These are phyloP conservation scores for Celastrina argiolus DNA, from an alignment of 2,888 invertebrate genomes.

Conservation along the genomic window DNA sequence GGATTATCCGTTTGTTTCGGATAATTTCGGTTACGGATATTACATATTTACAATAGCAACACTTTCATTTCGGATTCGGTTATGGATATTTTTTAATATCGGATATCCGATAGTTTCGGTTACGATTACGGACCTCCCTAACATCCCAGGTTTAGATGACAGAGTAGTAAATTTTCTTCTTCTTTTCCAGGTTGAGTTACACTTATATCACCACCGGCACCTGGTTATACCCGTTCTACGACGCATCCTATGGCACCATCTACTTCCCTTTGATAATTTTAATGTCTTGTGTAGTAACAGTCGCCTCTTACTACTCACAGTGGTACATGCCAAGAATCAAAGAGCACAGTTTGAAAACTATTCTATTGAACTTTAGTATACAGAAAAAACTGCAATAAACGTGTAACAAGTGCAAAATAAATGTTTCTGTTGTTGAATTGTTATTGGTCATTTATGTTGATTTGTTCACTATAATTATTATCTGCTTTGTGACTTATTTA, in stretches of 20 bases:
- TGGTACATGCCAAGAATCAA: neutral
- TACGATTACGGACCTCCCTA: too few relatives aligned
- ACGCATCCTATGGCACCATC: neutral
- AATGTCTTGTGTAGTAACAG: neutral
- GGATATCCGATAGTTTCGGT: too few relatives aligned
- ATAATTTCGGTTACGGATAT: too few relatives aligned
- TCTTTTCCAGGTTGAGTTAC: neutral
- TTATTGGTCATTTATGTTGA: too few relatives aligned
- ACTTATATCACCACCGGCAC: neutral
- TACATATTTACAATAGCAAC: too few relatives aligned
- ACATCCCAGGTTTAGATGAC: too few relatives aligned
- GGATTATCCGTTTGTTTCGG: too few relatives aligned
- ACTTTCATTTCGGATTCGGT: too few relatives aligned
- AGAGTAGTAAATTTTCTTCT: neutral
- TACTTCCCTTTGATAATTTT: neutral
- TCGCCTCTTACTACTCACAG: neutral
- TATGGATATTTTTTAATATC: too few relatives aligned
- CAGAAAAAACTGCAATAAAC: neutral
- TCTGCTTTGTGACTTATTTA: too few relatives aligned
- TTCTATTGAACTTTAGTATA: neutral
- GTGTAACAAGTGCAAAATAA: neutral
- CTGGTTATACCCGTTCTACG: neutral
- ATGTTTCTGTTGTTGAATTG: too few relatives aligned
- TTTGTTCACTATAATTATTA: too few relatives aligned
- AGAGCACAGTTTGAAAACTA: neutral